Evolutionary conservation across 2,888 invertebrate genomes (phyloP), one percentile per base, ranked within the genome.

Genomic region (Craniophora ligustri): DNA sequence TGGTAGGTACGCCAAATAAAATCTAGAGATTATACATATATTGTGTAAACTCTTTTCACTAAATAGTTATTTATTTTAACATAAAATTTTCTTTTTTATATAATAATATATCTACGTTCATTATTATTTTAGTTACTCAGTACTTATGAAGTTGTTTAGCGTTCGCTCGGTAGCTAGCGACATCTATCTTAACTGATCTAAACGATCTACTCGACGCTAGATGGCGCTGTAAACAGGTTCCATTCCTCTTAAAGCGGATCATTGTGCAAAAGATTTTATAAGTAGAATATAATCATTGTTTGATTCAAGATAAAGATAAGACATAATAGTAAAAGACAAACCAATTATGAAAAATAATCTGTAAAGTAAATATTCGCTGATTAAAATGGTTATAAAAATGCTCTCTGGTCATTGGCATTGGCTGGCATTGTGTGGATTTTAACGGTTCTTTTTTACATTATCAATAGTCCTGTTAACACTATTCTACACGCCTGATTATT

Each of bases 201-300:
- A 73, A 59, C 58, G 31, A 66, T 78, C 92, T 92, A 92, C 90
- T 92, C 91, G 82, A 58, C 91, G 74, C 87, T 79, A 93, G 92
- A 86, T 92, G 92, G 92, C 92, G 91, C 72, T 76, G 45, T 44
- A 5, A 5, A 38, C 36, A 41, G 16, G 58, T 57, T 51, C 2
- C n/a, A 44, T 44, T 46, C n/a, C 1, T 35, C 1, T 1, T 30
- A 30, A n/a, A 30, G 6, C 5, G 13, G 5, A 19, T 5, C 3
- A 5, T 1, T 26, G 0, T 2, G 7, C n/a, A n/a, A n/a, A n/a
- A n/a, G n/a, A n/a, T n/a, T n/a, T n/a, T n/a, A n/a, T n/a, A n/a
- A n/a, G n/a, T n/a, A n/a, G n/a, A n/a, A n/a, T n/a, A 6, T 6
- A 10, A 10, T 21, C 23, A 10, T 23, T 2, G 23, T 23, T 10